phyloP scores from a whole-genome alignment of 92 coral and sea anemone genomes.

The Phenganax marumi region DNA sequence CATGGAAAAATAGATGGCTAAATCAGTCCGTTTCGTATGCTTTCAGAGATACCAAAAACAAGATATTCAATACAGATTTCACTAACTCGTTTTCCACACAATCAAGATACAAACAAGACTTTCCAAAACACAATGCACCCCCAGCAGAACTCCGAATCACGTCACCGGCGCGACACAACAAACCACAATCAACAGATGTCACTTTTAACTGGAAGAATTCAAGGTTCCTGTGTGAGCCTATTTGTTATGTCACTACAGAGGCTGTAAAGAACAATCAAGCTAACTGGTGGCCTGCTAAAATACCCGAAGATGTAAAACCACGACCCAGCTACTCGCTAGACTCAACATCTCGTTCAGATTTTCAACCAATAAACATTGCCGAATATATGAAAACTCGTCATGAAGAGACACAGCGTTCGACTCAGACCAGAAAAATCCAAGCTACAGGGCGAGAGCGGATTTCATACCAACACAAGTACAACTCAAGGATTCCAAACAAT shows the following conservation, averaged over 20 bases:
- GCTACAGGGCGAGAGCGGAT: slow-evolving; percentile 71
- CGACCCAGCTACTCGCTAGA: slow-evolving; percentile 69
- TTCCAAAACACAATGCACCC: slow-evolving; percentile 68
- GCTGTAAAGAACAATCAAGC: slow-evolving; percentile 43
- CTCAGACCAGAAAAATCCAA: slow-evolving; percentile 40
- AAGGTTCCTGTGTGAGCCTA: slow-evolving; percentile 85
- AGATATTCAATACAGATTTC: slow-evolving; percentile 73
- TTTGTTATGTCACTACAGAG: slow-evolving; percentile 77
- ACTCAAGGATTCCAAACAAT: slow-evolving; percentile 83
- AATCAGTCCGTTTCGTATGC: background rate
- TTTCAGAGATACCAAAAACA: slow-evolving; percentile 74
- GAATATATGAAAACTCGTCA: slow-evolving; percentile 36
- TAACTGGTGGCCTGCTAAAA: slow-evolving; percentile 91
- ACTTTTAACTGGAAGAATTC: slow-evolving; percentile 89
- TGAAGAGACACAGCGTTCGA: slow-evolving; percentile 37
- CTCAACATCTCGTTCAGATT: slow-evolving; percentile 87
- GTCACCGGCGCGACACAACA: slow-evolving; percentile 80
- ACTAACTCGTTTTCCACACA: slow-evolving; percentile 33
- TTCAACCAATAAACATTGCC: slow-evolving; percentile 43
- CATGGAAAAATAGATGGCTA: too few relatives aligned
- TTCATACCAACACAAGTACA: slow-evolving; percentile 93
- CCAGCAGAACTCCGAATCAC: slow-evolving; percentile 66
- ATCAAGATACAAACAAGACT: slow-evolving; percentile 79
- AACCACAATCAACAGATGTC: slow-evolving; percentile 86
- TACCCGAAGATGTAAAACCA: slow-evolving; percentile 59